These are phyloP conservation scores for Scaptomyza parva DNA, from an alignment of 2,888 invertebrate genomes.

Conservation along the genomic window DNA sequence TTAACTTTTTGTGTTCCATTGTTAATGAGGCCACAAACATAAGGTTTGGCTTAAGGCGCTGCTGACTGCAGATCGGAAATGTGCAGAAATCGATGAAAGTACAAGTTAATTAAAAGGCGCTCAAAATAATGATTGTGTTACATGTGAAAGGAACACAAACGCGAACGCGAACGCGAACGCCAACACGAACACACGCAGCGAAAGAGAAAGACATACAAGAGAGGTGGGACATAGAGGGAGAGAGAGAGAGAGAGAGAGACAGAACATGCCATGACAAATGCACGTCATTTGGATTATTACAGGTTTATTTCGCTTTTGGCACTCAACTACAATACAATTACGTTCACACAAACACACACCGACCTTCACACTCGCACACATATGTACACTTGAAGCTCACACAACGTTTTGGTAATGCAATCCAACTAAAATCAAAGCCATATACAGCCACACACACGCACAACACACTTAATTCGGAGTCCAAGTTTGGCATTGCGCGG, in stretches of 20 bases:
- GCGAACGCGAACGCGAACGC: background rate
- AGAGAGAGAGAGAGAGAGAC: background rate
- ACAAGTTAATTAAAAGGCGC: slow-evolving; percentile 59
- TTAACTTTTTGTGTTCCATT: too few species aligned
- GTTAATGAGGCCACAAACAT: background rate
- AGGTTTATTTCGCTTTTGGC: slow-evolving; percentile 74
- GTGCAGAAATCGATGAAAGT: slow-evolving; percentile 34
- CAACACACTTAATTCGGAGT: slow-evolving; percentile 23
- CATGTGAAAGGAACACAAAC: background rate
- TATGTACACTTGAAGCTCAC: slow-evolving; percentile 12
- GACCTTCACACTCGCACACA: slow-evolving; percentile 12
- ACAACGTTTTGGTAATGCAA: slow-evolving; percentile 64
- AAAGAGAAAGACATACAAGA: background rate
- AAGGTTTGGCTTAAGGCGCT: background rate
- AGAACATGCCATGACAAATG: slow-evolving; percentile 61
- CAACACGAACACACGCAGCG: background rate
- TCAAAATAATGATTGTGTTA: slow-evolving; percentile 36
- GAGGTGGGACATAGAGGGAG: background rate
- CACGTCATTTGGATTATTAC: slow-evolving; percentile 78
- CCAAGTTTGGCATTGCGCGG: slow-evolving; percentile 54
- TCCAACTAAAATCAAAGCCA: slow-evolving; percentile 62
- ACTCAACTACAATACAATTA: slow-evolving; percentile 78
- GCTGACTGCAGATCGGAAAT: background rate
- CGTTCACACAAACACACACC: slow-evolving; percentile 22
- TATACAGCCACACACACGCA: slow-evolving; percentile 7